Evolutionary conservation across 2,888 invertebrate species (phyloP), one percentile per base, ranked within the genome.

Genomic region (Drosophila fungiperda): DNA sequence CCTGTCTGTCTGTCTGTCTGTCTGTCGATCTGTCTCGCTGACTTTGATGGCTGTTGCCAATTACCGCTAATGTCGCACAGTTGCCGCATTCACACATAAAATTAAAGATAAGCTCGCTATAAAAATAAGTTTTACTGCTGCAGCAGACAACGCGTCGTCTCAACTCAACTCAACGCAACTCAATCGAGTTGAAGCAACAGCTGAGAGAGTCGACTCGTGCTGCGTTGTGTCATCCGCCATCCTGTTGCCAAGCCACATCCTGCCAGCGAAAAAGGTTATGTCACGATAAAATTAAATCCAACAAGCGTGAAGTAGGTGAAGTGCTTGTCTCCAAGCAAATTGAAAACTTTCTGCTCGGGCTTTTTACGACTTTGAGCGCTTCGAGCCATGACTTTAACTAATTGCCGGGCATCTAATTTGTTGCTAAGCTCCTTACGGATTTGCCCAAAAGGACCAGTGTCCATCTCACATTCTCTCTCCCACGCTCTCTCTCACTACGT

Each of bases 11-110:
- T n/a, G 40, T 9, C 11, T n/a, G 20, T 0, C 68, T 55, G 55
- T 40, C 57, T 54, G 6, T 42, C 35, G 62, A n/a, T 15, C 50
- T 48, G 32, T 55, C 20, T 29, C 36, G n/a, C 33, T 53, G 45
- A 36, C 36, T 52, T 49, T 63, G 26, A 61, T 55, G 68, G 64
- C 66, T 71, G 82, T 73, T 87, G 85, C 88, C 88, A 87, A 87
- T 88, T 87, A 87, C 87, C 87, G 87, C 87, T 88, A 87, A 88
- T 87, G 87, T 88, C 78, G 82, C 85, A 83, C 83, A 88, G 88
- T 88, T 87, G 86, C 87, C 82, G 87, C 83, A 76, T 82, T 82
- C 87, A 85, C 87, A 87, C 87, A 87, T 87, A 88, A 87, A 87
- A 87, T 87, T 87, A 87, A 87, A 87, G 87, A 87, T 88, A 88